Base-by-base conservation (phyloP, 2,888 invertebrate species). In the Oligia latruncula region DNA sequence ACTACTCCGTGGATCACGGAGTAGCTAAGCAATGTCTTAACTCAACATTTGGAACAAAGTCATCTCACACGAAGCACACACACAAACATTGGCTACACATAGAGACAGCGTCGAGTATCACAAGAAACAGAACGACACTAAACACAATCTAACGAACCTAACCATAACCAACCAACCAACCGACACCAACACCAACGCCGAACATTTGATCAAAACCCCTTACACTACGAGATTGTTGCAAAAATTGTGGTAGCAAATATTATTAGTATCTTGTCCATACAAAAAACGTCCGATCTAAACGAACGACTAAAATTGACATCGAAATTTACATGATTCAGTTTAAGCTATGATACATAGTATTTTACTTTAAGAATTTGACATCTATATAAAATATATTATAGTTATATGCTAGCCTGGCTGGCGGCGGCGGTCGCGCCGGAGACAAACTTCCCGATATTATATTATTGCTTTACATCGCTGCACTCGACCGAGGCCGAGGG, bases 221-320 rank as follows among this genome's bases (percentile, higher is more conserved):
- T 94, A 94, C 90, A 87, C 93, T 92, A 89, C 90, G 83, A 93
- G 91, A 93, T 93, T 93, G 93, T 95, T 95, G 96, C 95, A 95
- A 96, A 96, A 95, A 94, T 92, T 93, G 94, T 95, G 93, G 93
- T 95, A 96, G 96, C 96, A 96, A 96, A 95, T 91, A 83, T 89
- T 89, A 90, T 78, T 81, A 90, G 83, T 89, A 90, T 83, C 87
- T 90, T 85, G 84, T 91, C 90, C 93, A 93, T 95, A 96, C 94
- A 95, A 95, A 94, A 90, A 88, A 88, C 86, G 89, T 91, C 90
- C 95, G 93, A 90, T 84, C 95, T 95, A 93, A 90, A 92, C 93
- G 94, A 90, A 92, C 92, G 85, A 89, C 95, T 96, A 96, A 94
- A 96, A 96, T 96, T 96, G 96, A 96, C 96, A 96, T 96, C 95